phyloP scores from a whole-genome alignment of 2,888 invertebrate genomes.

The Tinea semifulvella region DNA sequence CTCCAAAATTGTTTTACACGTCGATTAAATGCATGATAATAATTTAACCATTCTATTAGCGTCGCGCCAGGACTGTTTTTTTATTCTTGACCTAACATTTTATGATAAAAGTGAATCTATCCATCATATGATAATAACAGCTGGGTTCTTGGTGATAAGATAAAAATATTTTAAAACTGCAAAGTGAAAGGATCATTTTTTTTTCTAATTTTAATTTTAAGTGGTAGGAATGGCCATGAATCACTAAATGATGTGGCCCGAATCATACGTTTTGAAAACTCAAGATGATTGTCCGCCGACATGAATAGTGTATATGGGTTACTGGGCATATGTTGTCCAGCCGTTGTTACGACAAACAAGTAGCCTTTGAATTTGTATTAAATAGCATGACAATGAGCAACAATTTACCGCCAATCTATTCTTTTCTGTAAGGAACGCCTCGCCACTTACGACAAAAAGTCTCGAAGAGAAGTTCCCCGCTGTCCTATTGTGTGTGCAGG shows the following conservation, averaged over 20 bases:
- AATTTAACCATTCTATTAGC: constrained; percentile 15
- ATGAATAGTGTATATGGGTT: constrained; percentile 24
- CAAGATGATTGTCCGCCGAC: constrained; percentile 53
- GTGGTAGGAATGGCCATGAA: neutral
- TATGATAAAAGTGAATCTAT: too few relatives aligned
- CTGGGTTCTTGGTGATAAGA: neutral
- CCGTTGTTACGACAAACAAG: constrained; percentile 40
- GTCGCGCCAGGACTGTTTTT: too few relatives aligned
- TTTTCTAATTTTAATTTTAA: neutral
- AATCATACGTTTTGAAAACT: constrained; percentile 35
- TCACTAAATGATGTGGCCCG: constrained; percentile 33
- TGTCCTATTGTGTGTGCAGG: constrained; percentile 54
- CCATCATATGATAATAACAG: too few relatives aligned
- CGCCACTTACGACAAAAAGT: constrained; percentile 61
- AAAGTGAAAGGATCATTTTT: neutral
- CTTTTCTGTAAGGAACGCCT: constrained; percentile 61
- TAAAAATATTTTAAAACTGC: neutral
- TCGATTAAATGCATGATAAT: constrained; percentile 41
- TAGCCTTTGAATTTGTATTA: constrained; percentile 50
- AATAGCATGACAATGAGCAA: constrained; percentile 56
- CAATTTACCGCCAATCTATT: constrained; percentile 65
- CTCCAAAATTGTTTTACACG: constrained; percentile 45
- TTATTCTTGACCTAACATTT: too few relatives aligned
- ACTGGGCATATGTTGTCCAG: constrained; percentile 49
- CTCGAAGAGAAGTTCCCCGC: constrained; percentile 54